A percentile compares a stretch with the other conserved stretches of the same genome.
Evolutionary conservation across 2,113 vertebrate genomes (phyloP).

Genomic region (Chlorocebus sabaeus): DNA sequence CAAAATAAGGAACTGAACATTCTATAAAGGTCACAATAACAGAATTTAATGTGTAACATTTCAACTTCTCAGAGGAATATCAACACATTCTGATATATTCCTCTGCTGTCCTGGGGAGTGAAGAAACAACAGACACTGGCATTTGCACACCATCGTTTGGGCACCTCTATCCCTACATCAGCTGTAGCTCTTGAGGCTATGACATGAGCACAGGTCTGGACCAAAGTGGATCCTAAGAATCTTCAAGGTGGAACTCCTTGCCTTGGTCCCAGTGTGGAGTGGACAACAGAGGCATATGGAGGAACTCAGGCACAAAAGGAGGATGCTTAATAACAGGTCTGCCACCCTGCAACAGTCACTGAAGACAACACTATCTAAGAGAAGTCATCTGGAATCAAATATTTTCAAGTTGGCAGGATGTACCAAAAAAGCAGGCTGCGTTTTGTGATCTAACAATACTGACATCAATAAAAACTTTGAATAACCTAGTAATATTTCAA

Average conservation of each 20-base stretch:
- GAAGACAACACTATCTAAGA: not conserved
- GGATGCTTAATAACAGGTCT: not conserved
- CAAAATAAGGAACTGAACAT: not conserved
- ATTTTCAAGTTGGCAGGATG: slow-evolving; percentile 5
- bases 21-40: not conserved
- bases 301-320: not conserved
- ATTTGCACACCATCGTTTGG: not conserved
- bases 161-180: not conserved
- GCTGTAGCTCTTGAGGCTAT: not conserved
- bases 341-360: not conserved
- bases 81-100: not conserved
- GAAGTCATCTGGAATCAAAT: not conserved
- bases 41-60: not conserved
- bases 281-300: not conserved
- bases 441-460: not conserved
- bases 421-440: not conserved
- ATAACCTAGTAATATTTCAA: slow-evolving; percentile 19
- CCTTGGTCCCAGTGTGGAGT: not conserved
- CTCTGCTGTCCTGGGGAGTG: not conserved
- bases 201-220: not conserved
- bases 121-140: not conserved
- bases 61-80: not conserved
- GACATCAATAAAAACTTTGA: not conserved
- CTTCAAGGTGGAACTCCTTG: not conserved
- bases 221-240: not conserved